Base-by-base conservation (phyloP, 2,888 invertebrate species). In the Tupiocoris notatus region DNA sequence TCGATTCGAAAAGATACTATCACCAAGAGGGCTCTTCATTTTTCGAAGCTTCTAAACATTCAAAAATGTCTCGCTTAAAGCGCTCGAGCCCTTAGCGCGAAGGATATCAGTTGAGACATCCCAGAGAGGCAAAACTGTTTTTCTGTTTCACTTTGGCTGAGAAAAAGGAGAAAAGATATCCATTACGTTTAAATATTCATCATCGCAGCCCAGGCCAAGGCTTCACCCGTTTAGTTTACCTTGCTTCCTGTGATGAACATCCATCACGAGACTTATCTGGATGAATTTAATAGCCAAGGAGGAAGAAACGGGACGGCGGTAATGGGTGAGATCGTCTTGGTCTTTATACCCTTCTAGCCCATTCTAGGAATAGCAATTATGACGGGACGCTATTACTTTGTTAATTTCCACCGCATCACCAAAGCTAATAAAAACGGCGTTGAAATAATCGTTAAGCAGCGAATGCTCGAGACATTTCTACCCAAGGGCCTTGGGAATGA, bases 181-280 rank as follows among this genome's bases (percentile, higher is more conserved):
- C 39, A 39, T 39, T 39, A 39, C 39, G 39, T 39, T 39, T 39
- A 39, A 39, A 39, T 39, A 39, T 39, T 39, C 39, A 39, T 39
- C 39, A 39, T 39, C 39, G 3, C 39, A 39, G 39, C 39, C 12
- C 39, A 12, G 12, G 39, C 39, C 39, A 39, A 39, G 39, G 39
- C 39, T 39, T 39, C 39, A 7, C 39, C 6, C 6, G 39, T 39
- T 39, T 12, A 39, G 39, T 39, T 39, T 39, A 39, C 39, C 39
- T 39, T 39, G 39, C 39, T 12, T 39, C 39, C 39, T 7, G 39
- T 39, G 65, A 65, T 39, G 59, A 70, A 70, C 59, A 59, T 70
- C 54, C 70, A 70, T 70, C 70, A 59, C 58, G 21, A n/a, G 70
- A 70, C 70, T 70, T 70, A 70, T 70, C 70, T 58, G 67, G 54